Evolutionary conservation across 2,113 vertebrate species (phyloP), one percentile per base, ranked within the genome.

Genomic region (Orcinus orca): DNA sequence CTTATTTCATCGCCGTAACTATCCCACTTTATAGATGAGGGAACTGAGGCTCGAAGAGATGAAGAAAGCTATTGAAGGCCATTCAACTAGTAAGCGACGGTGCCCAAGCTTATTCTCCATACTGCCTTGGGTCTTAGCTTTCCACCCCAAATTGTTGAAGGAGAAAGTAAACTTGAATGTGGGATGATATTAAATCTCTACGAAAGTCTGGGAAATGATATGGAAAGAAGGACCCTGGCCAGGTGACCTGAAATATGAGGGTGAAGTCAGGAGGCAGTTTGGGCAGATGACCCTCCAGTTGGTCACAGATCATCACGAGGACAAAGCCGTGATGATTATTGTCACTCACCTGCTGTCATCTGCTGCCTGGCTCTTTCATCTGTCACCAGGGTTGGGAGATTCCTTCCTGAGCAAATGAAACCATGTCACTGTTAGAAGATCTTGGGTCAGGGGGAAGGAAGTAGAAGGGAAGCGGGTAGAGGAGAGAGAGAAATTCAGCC

Each of bases 181-280:
- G 36, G 41, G 62, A 81, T 62, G 76, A n/a, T 70, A 60, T 36
- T 63, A 87, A 90, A 85, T 14, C 23, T 90, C 80, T 84, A 76
- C 18, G 23, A 90, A 89, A 67, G 25, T 79, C 55, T 92, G 62
- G 76, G 17, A 93, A 88, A 77, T 88, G 29, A 68, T 55, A 82
- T 38, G 3, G n/a, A 92, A 96, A 91, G 67, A 73, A 70, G 92
- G 41, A 74, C 11, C 47, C 55, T 84, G 14, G 41, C 76, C 33
- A 79, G 94, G 38, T 95, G 80, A 90, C 90, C 53, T 96, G 60
- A 94, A 95, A 88, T 83, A 83, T 38, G 65, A 97, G 17, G 8
- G 63, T 93, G 58, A 65, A 74, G 36, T 68, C 80, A 36, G 88
- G 50, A 90, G 31, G 50, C 63, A 92, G 67, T 97, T 85, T 97